Conservation (phyloP, 2,888 invertebrate genomes). For the Lepidochrysops patricia region DNA sequence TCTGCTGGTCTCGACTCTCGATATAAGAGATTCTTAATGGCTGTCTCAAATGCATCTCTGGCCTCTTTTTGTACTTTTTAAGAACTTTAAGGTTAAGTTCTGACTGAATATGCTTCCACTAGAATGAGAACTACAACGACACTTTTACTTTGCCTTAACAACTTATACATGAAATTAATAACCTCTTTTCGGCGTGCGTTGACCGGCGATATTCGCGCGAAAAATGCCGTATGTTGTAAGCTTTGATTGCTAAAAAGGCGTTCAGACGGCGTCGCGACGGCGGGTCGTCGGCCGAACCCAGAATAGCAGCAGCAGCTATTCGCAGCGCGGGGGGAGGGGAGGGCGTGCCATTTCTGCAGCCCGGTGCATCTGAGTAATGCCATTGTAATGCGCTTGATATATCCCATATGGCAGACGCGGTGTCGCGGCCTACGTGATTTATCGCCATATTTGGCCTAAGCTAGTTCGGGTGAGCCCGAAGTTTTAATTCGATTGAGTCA, state of each 20-base stretch:
- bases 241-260: constrained; percentile 66
- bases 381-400: constrained; percentile 72
- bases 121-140: too few relatives aligned
- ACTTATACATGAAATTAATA: background rate
- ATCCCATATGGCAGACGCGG: constrained; percentile 60
- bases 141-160: too few relatives aligned
- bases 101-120: too few relatives aligned
- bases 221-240: constrained; percentile 65
- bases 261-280: constrained; percentile 73
- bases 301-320: constrained; percentile 67
- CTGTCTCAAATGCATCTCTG: too few relatives aligned
- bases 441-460: background rate
- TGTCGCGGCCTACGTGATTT: constrained; percentile 43
- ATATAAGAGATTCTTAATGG: too few relatives aligned
- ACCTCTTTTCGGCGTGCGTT: constrained; percentile 34
- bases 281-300: constrained; percentile 72
- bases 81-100: too few relatives aligned
- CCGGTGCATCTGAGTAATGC: constrained; percentile 74
- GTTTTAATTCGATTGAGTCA: too few relatives aligned
- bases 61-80: too few relatives aligned
- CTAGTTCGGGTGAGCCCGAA: too few relatives aligned
- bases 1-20: too few relatives aligned
- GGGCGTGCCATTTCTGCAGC: constrained; percentile 72
- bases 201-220: constrained; percentile 58
- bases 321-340: constrained; percentile 60